Percentiles rank a stretch among this genome's conserved stretches.
phyloP scores from a whole-genome alignment of 2,888 invertebrate species.

The Andrena flavipes region DNA sequence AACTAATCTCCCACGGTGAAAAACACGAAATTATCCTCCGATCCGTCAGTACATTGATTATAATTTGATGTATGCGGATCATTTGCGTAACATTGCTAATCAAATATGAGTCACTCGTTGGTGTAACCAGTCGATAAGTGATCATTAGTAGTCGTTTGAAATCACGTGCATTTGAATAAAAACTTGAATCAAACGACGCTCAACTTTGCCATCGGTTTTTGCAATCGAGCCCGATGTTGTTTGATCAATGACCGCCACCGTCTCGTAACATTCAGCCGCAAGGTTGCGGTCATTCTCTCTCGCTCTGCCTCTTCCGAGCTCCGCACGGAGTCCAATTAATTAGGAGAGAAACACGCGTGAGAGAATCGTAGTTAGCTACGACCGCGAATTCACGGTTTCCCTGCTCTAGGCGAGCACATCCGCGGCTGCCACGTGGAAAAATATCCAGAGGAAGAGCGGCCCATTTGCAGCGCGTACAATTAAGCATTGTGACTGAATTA shows the following conservation, averaged over 20 bases:
- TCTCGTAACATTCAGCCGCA: constrained; percentile 47
- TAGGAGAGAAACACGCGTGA: constrained; percentile 47
- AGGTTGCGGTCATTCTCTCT: constrained; percentile 48
- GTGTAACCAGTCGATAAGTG: neutral
- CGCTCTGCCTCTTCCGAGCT: constrained; percentile 40
- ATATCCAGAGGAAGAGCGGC: constrained; percentile 62
- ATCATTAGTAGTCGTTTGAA: neutral
- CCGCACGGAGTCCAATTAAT: constrained; percentile 47
- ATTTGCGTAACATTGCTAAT: neutral
- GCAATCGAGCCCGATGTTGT: neutral
- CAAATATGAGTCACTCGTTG: too few relatives aligned
- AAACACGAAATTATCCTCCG: neutral
- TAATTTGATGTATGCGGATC: neutral
- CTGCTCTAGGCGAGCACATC: neutral
- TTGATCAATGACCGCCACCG: constrained; percentile 34
- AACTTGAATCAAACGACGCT: neutral
- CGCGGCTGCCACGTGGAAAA: constrained; percentile 29
- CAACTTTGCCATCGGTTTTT: neutral
- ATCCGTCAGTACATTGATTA: neutral
- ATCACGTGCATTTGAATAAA: neutral
- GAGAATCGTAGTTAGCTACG: constrained; percentile 30
- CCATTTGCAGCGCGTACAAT: constrained; percentile 67
- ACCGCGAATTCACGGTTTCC: constrained; percentile 27
- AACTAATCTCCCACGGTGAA: neutral
- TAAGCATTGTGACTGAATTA: constrained; percentile 72